phyloP scores from a whole-genome alignment of 2,113 vertebrate species.

The Brienomyrus longianalis region DNA sequence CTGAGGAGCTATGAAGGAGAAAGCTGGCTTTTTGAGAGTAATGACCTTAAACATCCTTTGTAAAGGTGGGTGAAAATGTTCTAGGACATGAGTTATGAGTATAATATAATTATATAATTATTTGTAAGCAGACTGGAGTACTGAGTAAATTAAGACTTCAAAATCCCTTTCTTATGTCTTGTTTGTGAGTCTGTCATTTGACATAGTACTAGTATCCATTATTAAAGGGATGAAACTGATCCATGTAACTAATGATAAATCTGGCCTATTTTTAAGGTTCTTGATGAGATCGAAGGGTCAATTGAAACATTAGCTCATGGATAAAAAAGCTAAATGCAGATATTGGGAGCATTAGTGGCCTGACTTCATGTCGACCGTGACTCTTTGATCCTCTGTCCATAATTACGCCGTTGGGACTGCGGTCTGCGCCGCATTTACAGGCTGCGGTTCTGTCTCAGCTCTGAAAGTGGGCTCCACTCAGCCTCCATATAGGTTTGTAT shows the following conservation, averaged over 20 bases:
- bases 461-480: slow-evolving; percentile 43
- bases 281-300: not conserved
- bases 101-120: not conserved
- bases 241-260: not conserved
- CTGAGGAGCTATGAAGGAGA: not conserved
- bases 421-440: slow-evolving; percentile 3
- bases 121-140: not conserved
- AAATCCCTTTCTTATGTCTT: not conserved
- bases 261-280: not conserved
- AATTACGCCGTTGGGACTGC: not conserved
- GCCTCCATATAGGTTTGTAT: slow-evolving; percentile 37
- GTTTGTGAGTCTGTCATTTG: not conserved
- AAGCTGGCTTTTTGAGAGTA: not conserved
- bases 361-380: not conserved
- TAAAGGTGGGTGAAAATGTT: not conserved
- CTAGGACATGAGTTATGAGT: not conserved
- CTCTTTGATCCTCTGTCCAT: not conserved
- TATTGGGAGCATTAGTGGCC: not conserved
- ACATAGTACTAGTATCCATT: not conserved
- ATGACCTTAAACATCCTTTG: not conserved
- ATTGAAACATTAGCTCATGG: not conserved
- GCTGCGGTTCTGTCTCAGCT: slow-evolving; percentile 42
- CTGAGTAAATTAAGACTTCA: not conserved
- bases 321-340: not conserved
- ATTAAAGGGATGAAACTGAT: not conserved